These are phyloP conservation scores for Capromys pilorides DNA, from an alignment of 2,797 vertebrate species.

Conservation along the genomic window DNA sequence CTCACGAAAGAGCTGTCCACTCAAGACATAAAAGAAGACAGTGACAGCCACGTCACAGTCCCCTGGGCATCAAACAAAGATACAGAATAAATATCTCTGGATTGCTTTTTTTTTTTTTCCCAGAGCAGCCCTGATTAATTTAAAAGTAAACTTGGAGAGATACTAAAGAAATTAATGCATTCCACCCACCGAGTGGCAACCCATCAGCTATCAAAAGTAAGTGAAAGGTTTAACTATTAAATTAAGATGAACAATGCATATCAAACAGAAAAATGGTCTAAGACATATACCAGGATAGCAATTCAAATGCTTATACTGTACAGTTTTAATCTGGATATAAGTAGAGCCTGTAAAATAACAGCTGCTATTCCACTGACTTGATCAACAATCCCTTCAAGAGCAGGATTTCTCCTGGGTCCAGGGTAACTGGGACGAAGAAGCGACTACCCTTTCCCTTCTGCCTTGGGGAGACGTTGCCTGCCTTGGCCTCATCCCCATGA, in stretches of 20 bases:
- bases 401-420: not conserved
- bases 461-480: not conserved
- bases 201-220: conserved; percentile 68
- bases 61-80: not conserved
- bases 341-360: not conserved
- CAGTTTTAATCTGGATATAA: not conserved
- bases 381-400: not conserved
- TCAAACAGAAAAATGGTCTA: conserved; percentile 49
- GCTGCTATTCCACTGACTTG: conserved; percentile 20
- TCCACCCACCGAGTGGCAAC: conserved; percentile 68
- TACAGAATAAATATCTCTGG: conserved; percentile 26
- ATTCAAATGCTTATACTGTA: not conserved
- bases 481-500: not conserved
- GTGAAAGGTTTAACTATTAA: conserved; percentile 54
- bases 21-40: conserved; percentile 66
- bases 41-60: not conserved
- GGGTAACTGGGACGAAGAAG: not conserved
- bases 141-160: conserved; percentile 60
- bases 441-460: not conserved
- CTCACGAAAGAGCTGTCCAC: conserved; percentile 39
- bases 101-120: conserved; percentile 38
- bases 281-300: not conserved
- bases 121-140: conserved; percentile 37
- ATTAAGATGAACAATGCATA: conserved; percentile 59
- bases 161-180: conserved; percentile 69